phyloP scores from a whole-genome alignment of 2,797 vertebrate genomes.

The Artibeus jamaicensis region DNA sequence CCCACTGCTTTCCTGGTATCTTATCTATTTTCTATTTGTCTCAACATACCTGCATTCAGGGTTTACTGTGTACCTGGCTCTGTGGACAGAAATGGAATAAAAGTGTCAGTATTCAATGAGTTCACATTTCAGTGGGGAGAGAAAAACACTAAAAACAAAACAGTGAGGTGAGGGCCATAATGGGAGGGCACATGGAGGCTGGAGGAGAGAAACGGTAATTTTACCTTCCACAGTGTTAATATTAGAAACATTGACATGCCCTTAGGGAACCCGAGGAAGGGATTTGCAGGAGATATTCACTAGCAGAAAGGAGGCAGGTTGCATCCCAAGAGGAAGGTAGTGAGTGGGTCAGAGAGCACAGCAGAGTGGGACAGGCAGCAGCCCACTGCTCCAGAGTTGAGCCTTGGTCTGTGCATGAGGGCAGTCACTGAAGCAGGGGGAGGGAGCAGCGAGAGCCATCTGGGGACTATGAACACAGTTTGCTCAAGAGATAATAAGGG shows the following conservation, averaged over 20 bases:
- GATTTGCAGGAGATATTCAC: background rate
- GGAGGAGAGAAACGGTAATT: too few species aligned
- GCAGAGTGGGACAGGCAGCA: too few species aligned
- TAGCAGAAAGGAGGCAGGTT: background rate
- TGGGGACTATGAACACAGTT: background rate
- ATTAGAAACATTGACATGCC: too few species aligned
- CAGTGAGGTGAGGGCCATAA: fast-evolving
- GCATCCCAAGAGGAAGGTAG: background rate
- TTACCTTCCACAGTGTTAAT: fast-evolving
- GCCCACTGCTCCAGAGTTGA: fast-evolving
- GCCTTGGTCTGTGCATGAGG: too few species aligned
- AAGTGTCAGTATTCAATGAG: background rate
- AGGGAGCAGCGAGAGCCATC: background rate
- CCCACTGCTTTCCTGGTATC: background rate
- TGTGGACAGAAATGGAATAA: background rate
- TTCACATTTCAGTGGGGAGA: background rate
- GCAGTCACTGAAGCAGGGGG: too few species aligned
- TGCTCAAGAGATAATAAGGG: background rate
- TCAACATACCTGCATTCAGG: background rate
- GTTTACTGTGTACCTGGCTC: background rate
- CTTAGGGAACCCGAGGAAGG: background rate
- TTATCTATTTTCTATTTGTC: background rate
- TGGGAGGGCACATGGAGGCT: fast-evolving
- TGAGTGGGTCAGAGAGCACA: background rate
- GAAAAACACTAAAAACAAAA: background rate